A percentile compares a stretch with the other conserved stretches of the same genome.
Evolutionary conservation across 2,113 vertebrate genomes (phyloP).

Genomic region (Xenus cinereus): DNA sequence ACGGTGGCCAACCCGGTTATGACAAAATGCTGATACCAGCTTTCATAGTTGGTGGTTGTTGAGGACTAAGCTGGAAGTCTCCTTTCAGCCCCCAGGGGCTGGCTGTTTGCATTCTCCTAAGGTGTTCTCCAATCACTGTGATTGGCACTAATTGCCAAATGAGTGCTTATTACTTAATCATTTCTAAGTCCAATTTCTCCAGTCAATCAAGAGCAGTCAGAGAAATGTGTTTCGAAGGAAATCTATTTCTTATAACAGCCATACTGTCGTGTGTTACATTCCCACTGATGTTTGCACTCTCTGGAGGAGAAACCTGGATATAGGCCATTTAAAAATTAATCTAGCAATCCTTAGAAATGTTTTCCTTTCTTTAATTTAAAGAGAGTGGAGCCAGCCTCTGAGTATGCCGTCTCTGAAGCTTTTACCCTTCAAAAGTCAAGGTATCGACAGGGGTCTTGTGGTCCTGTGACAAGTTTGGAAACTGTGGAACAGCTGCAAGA

Average conservation of each 20-base stretch:
- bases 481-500: constrained; percentile 76
- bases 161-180: not conserved
- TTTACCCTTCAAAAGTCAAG: constrained; percentile 72
- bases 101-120: not conserved
- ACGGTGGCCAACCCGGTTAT: not conserved
- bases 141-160: not conserved
- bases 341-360: not conserved
- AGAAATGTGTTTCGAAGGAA: not conserved
- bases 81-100: not conserved
- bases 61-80: not conserved
- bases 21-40: not conserved
- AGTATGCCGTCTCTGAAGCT: constrained; percentile 79
- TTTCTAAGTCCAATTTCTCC: not conserved
- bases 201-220: not conserved
- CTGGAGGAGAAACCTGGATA: not conserved
- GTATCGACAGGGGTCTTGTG: constrained; percentile 8
- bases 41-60: not conserved
- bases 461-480: constrained; percentile 63
- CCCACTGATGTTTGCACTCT: not conserved
- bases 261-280: not conserved
- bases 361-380: constrained; percentile 58
- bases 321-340: not conserved
- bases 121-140: not conserved
- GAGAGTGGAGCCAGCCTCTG: constrained; percentile 80
- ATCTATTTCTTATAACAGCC: not conserved